Evolutionary conservation across 2,888 invertebrate genomes (phyloP).

Genomic region (Hemithea aestivaria): DNA sequence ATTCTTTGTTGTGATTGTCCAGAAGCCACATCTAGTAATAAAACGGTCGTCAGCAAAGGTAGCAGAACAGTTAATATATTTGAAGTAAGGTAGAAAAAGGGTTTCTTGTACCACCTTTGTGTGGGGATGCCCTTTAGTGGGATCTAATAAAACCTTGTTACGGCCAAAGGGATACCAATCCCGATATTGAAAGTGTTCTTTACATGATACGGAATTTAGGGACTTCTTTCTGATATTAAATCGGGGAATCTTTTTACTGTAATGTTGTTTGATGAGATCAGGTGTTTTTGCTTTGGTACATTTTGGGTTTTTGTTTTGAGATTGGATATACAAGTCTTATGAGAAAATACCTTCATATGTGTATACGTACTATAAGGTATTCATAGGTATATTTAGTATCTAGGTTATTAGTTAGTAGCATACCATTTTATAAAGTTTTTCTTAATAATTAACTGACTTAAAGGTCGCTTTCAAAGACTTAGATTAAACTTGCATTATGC

Average conservation of each 20-base stretch:
- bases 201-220: conserved; percentile 79
- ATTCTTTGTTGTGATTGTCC: conserved; percentile 1
- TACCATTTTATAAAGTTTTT: too few relatives aligned
- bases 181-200: conserved; percentile 78
- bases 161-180: conserved; percentile 78
- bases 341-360: too few relatives aligned
- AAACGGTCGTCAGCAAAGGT: conserved; percentile 43
- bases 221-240: conserved; percentile 75
- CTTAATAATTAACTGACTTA: too few relatives aligned
- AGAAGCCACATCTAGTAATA: conserved; percentile 33
- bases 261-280: conserved; percentile 32
- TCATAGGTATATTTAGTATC: too few relatives aligned
- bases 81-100: conserved; percentile 78
- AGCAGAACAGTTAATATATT: conserved; percentile 78
- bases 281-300: too few relatives aligned
- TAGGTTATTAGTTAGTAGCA: too few relatives aligned
- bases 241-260: conserved; percentile 67
- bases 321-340: too few relatives aligned
- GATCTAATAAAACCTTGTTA: conserved; percentile 80
- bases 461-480: too few relatives aligned
- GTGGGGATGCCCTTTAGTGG: conserved; percentile 77
- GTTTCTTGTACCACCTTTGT: conserved; percentile 76
- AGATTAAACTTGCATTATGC: too few relatives aligned
- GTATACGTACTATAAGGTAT: too few relatives aligned
- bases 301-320: too few relatives aligned